A percentile compares a stretch with the other conserved stretches of the same genome.
Evolutionary conservation across 2,797 vertebrate genomes (phyloP).

Genomic region (Esox masquinongy): DNA sequence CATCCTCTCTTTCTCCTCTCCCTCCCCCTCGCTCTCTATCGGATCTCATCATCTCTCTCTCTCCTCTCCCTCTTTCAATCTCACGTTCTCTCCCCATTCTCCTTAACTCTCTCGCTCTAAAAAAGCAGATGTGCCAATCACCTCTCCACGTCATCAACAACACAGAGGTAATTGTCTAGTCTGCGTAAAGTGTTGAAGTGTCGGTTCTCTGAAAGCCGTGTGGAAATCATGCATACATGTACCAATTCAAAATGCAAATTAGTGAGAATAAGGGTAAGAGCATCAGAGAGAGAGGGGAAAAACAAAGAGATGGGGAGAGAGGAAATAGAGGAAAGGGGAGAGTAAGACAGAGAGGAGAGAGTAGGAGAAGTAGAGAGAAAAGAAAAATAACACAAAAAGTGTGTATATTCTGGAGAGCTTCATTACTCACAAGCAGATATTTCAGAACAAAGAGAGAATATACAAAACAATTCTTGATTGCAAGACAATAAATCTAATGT

Average conservation of each 20-base stretch:
- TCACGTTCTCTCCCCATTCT: constrained; percentile 11
- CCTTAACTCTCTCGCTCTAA: background rate
- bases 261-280: constrained; percentile 19
- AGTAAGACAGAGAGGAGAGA: no score
- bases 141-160: constrained; percentile 26
- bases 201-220: constrained; percentile 18
- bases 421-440: no score
- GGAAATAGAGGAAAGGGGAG: no score
- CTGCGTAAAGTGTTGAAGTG: constrained; percentile 56
- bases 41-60: background rate
- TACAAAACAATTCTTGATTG: no score
- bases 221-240: constrained; percentile 41
- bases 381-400: background rate
- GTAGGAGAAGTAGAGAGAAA: background rate
- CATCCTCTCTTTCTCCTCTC: background rate
- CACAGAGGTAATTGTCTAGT: constrained; percentile 46
- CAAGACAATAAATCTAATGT: no score
- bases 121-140: constrained; percentile 21
- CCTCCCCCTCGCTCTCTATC: background rate
- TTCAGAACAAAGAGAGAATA: no score
- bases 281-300: background rate
- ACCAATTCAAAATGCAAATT: constrained; percentile 47
- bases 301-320: no score
- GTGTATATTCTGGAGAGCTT: no score
- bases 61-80: constrained; percentile 16